phyloP scores from a whole-genome alignment of 2,113 vertebrate genomes.

The Pituophis catenifer region DNA sequence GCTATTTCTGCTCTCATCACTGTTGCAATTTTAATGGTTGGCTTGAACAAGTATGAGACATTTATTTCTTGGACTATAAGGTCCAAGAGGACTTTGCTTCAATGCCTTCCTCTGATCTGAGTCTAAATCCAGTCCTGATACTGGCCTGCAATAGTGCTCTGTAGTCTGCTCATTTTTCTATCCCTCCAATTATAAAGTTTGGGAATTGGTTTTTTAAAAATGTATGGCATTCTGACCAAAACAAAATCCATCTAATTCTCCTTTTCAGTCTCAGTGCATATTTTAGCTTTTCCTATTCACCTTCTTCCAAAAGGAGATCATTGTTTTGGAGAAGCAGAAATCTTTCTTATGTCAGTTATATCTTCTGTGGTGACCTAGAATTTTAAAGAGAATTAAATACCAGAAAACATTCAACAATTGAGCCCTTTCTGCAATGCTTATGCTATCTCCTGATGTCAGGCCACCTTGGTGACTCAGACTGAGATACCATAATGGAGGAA shows the following conservation, averaged over 20 bases:
- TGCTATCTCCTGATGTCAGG: conserved; percentile 55
- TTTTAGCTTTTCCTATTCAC: neutral
- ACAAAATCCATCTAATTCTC: neutral
- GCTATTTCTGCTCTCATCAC: neutral
- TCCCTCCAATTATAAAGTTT: neutral
- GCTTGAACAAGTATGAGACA: neutral
- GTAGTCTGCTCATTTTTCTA: neutral
- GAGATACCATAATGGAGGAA: conserved; percentile 50
- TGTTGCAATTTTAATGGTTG: neutral
- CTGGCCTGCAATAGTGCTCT: neutral
- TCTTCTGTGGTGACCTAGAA: neutral
- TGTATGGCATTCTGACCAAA: neutral
- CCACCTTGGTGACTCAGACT: conserved; percentile 57
- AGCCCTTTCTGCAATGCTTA: conserved; percentile 41
- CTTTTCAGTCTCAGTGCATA: neutral
- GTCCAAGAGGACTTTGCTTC: neutral
- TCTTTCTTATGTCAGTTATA: conserved; percentile 25
- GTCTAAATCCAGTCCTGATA: neutral
- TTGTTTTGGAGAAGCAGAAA: conserved; percentile 1
- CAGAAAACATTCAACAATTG: conserved; percentile 37
- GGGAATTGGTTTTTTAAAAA: neutral
- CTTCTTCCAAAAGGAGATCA: conserved; percentile 8
- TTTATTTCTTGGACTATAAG: neutral
- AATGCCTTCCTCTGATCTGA: neutral
- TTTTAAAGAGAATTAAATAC: conserved; percentile 17